A percentile compares a stretch with the other conserved stretches of the same genome.
These are phyloP conservation scores for Ectropis grisescens DNA, from an alignment of 1,140 invertebrate species.

Conservation along the genomic window DNA sequence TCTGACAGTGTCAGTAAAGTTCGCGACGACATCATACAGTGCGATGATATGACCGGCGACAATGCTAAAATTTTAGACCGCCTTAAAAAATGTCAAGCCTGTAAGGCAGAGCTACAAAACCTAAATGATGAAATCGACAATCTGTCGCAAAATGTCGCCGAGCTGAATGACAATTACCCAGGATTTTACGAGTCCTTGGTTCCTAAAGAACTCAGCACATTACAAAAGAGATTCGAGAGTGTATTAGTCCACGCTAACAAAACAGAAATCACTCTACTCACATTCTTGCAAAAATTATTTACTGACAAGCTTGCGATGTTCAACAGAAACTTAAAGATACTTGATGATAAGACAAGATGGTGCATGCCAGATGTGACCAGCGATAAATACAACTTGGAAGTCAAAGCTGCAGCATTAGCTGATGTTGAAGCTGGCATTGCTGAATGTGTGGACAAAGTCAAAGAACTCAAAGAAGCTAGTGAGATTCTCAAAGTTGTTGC, in stretches of 20 bases:
- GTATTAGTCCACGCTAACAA: constrained; percentile 82
- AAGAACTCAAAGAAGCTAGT: constrained; percentile 77
- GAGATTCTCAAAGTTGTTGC: constrained; percentile 78
- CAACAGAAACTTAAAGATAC: constrained; percentile 82
- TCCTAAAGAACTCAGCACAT: constrained; percentile 83
- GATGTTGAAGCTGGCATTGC: constrained; percentile 82
- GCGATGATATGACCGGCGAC: constrained; percentile 91
- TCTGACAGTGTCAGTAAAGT: constrained; percentile 80
- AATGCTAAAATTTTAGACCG: constrained; percentile 86
- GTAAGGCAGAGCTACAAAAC: constrained; percentile 78
- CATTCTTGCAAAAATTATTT: constrained; percentile 89
- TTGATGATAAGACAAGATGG: constrained; percentile 93
- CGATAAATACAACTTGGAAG: constrained; percentile 93
- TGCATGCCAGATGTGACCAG: constrained; percentile 89
- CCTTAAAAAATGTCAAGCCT: constrained; percentile 79
- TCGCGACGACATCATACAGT: constrained; percentile 89
- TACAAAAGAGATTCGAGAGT: constrained; percentile 83
- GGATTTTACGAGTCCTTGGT: constrained; percentile 81
- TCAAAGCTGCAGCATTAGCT: constrained; percentile 85
- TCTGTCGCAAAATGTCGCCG: constrained; percentile 77
- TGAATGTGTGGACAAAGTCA: constrained; percentile 76
- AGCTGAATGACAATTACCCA: constrained; percentile 83
- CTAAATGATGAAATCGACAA: constrained; percentile 77
- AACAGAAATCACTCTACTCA: constrained; percentile 83
- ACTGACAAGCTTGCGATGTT: constrained; percentile 87